phyloP scores from a whole-genome alignment of 2,888 invertebrate species.

The Drosophila percnosoma region DNA sequence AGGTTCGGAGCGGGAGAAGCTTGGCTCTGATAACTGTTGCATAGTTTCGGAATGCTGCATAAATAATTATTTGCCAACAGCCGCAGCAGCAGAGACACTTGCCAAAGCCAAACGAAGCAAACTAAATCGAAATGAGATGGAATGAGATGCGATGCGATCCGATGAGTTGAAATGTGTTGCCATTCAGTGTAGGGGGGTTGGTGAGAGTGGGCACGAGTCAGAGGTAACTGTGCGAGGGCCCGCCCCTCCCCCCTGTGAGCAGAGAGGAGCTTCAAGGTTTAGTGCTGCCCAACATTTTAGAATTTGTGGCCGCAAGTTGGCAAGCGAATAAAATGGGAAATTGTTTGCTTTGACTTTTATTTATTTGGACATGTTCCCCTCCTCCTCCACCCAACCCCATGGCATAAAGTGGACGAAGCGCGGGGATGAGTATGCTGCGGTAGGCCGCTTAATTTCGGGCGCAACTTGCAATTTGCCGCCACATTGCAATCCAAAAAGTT shows the following conservation, averaged over 20 bases:
- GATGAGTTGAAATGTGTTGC: constrained; percentile 51
- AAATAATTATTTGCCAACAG: constrained; percentile 70
- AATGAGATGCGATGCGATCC: constrained; percentile 46
- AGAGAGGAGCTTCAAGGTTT: background rate
- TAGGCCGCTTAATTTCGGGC: constrained; percentile 73
- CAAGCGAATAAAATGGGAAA: constrained; percentile 71
- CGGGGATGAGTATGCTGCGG: constrained; percentile 42
- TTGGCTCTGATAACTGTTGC: constrained; percentile 68
- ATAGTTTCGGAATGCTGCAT: constrained; percentile 71
- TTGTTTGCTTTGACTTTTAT: constrained; percentile 70
- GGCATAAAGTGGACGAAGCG: background rate
- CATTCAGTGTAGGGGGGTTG: background rate
- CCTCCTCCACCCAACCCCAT: background rate
- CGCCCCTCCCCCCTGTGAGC: too few species aligned
- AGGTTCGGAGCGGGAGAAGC: background rate
- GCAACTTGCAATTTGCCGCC: constrained; percentile 77
- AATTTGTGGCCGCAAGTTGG: constrained; percentile 67
- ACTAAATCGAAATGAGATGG: constrained; percentile 47
- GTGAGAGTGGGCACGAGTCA: background rate
- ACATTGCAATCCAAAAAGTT: constrained; percentile 77
- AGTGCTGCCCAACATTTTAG: constrained; percentile 46
- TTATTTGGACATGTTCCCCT: constrained; percentile 62
- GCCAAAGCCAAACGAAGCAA: constrained; percentile 38
- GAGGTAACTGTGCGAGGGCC: background rate
- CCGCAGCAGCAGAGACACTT: constrained; percentile 21